Evolutionary conservation across 2,888 invertebrate genomes (phyloP).

Genomic region (Ectemnius continuus): DNA sequence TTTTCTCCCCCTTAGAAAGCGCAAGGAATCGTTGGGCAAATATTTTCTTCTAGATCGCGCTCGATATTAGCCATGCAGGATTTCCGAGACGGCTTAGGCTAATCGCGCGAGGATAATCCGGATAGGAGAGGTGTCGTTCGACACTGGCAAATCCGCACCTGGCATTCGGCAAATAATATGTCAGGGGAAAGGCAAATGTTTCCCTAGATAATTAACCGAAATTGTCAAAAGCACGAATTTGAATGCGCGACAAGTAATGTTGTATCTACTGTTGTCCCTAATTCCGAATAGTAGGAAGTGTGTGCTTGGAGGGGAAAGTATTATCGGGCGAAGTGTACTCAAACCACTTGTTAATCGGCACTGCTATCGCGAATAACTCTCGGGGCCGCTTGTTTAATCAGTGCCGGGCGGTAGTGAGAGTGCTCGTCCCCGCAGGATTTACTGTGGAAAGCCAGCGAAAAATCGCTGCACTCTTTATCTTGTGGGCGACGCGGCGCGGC

Average conservation of each 20-base stretch:
- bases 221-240: too few species aligned
- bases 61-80: slow-evolving; percentile 14
- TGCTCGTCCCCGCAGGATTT: neutral
- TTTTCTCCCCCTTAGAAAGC: neutral
- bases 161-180: slow-evolving; percentile 49
- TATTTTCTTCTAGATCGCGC: neutral
- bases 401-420: neutral
- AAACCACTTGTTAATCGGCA: neutral
- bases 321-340: too few species aligned
- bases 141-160: slow-evolving; percentile 35
- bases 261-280: too few species aligned
- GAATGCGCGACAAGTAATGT: too few species aligned
- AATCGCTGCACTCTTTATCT: slow-evolving; percentile 6
- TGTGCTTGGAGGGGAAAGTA: too few species aligned
- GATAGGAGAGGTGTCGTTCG: neutral
- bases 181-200: slow-evolving; percentile 48
- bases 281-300: too few species aligned
- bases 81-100: slow-evolving; percentile 34
- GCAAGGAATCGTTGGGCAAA: neutral
- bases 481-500: neutral
- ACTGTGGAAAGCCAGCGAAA: slow-evolving; percentile 5
- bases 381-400: neutral
- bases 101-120: slow-evolving; percentile 30
- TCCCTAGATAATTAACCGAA: slow-evolving; percentile 14
- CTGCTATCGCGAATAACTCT: neutral